phyloP scores from a whole-genome alignment of 1,140 invertebrate genomes.

The Thaumatotibia leucotreta region DNA sequence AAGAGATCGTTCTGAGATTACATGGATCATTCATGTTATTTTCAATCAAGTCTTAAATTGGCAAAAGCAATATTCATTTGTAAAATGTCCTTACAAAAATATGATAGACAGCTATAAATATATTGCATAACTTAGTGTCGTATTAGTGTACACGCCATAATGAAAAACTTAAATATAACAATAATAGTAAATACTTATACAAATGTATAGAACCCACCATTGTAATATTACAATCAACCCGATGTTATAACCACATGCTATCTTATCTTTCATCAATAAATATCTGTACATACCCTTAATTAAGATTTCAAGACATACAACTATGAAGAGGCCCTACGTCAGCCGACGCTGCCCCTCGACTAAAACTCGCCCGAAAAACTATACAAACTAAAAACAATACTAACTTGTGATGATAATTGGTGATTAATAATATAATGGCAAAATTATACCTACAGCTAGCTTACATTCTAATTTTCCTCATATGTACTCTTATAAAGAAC shows the following conservation, averaged over 20 bases:
- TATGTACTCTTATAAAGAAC: constrained; percentile 35
- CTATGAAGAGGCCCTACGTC: constrained; percentile 35
- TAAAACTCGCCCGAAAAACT: neutral
- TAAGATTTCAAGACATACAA: constrained; percentile 34
- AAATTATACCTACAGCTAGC: constrained; percentile 28
- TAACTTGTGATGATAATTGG: constrained; percentile 42
- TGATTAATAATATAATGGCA: constrained; percentile 50
- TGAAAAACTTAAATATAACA: constrained; percentile 49
- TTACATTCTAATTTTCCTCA: constrained; percentile 24
- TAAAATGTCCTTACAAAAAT: constrained; percentile 59
- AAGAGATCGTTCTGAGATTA: constrained; percentile 44
- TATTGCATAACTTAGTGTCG: constrained; percentile 53
- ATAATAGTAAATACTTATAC: constrained; percentile 35
- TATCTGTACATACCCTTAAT: constrained; percentile 62
- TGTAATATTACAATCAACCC: constrained; percentile 19
- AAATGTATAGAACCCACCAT: constrained; percentile 21
- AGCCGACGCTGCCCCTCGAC: constrained; percentile 19
- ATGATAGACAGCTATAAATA: constrained; percentile 56
- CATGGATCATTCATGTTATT: constrained; percentile 31
- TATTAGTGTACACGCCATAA: constrained; percentile 47
- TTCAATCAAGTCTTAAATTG: constrained; percentile 34
- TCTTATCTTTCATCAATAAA: constrained; percentile 53
- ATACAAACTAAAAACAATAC: constrained; percentile 29
- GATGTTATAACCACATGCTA: constrained; percentile 47
- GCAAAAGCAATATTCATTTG: constrained; percentile 44